phyloP scores from a whole-genome alignment of 1,140 invertebrate species.

The Drosophila arizonae region DNA sequence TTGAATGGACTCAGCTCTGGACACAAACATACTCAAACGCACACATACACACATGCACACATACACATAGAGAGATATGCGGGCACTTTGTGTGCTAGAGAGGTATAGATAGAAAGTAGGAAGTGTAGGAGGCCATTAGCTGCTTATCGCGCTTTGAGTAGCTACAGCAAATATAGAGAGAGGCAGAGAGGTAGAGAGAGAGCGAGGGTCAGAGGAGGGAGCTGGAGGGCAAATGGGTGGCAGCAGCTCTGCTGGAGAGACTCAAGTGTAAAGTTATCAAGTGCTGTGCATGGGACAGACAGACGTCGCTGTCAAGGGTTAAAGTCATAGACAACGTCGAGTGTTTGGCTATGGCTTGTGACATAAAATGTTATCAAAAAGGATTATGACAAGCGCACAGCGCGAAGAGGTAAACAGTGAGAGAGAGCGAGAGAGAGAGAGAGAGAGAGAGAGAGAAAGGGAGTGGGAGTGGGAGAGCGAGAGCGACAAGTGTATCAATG shows the following conservation, averaged over 20 bases:
- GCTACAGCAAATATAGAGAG: constrained; percentile 33
- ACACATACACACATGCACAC: not conserved
- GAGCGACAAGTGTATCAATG: constrained; percentile 60
- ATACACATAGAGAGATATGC: constrained; percentile 28
- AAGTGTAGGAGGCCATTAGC: constrained; percentile 71
- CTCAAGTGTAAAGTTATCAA: constrained; percentile 78
- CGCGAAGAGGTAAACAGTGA: constrained; percentile 17
- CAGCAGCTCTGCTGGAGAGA: constrained; percentile 4
- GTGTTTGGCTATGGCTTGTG: constrained; percentile 75
- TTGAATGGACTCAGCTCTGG: constrained; percentile 48
- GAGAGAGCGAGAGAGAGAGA: constrained; percentile 2
- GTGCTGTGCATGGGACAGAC: constrained; percentile 58
- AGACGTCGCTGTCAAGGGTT: constrained; percentile 61
- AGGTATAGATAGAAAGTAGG: constrained; percentile 22
- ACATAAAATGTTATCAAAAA: constrained; percentile 80
- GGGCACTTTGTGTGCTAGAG: constrained; percentile 41
- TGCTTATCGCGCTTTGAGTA: constrained; percentile 75
- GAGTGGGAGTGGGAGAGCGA: not conserved
- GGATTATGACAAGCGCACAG: constrained; percentile 70
- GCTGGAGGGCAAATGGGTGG: not conserved
- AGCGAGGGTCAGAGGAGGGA: not conserved
- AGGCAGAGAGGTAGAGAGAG: not conserved
- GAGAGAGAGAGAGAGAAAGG: constrained; percentile 1
- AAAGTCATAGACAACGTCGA: constrained; percentile 73
- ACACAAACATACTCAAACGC: constrained; percentile 15